These are phyloP conservation scores for Xylota segnis DNA, from an alignment of 2,888 invertebrate species.

Conservation along the genomic window DNA sequence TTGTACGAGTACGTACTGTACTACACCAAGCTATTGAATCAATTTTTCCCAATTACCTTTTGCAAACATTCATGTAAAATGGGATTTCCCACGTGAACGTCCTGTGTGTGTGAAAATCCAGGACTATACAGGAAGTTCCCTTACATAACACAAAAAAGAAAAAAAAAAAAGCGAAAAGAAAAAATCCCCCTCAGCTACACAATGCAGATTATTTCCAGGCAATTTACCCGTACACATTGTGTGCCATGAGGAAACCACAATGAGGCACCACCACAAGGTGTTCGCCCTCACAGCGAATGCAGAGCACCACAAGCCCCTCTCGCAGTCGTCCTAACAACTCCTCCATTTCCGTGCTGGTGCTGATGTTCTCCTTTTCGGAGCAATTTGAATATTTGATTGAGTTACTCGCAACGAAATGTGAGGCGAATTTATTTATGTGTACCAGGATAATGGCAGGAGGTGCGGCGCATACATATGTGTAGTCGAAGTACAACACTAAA, in stretches of 20 bases:
- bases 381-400: constrained; percentile 77
- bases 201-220: constrained; percentile 76
- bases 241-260: constrained; percentile 64
- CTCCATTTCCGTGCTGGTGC: constrained; percentile 20
- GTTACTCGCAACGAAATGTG: constrained; percentile 71
- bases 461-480: not conserved
- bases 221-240: constrained; percentile 71
- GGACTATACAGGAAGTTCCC: constrained; percentile 38
- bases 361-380: constrained; percentile 57
- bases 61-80: constrained; percentile 73
- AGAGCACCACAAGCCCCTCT: not conserved
- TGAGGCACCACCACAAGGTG: constrained; percentile 49
- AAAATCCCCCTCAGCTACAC: constrained; percentile 52
- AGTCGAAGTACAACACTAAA: constrained; percentile 16
- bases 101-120: constrained; percentile 26
- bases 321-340: not conserved
- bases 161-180: not conserved
- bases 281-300: constrained; percentile 22
- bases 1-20: constrained; percentile 8
- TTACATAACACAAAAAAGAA: constrained; percentile 26
- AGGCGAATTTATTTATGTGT: constrained; percentile 69
- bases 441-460: constrained; percentile 51
- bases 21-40: constrained; percentile 65
- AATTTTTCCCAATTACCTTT: constrained; percentile 74
- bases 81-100: constrained; percentile 68